A percentile compares a stretch with the other conserved stretches of the same genome.
Evolutionary conservation across 2,797 vertebrate species (phyloP).

Genomic region (Cirrhinus mrigala): DNA sequence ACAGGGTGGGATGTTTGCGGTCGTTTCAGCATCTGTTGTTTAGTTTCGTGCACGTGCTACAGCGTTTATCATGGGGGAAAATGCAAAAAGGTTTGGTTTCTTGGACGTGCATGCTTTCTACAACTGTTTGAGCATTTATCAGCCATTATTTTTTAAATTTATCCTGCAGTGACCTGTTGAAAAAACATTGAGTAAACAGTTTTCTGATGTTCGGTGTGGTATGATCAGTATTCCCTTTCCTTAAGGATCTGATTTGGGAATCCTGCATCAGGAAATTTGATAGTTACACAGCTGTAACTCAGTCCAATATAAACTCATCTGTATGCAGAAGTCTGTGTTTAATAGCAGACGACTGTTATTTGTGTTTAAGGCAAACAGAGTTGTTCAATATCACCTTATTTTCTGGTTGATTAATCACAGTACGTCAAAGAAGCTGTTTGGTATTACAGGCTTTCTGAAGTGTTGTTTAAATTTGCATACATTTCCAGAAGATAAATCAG

Average conservation of each 20-base stretch:
- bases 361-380: not conserved
- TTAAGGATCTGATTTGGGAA: not conserved
- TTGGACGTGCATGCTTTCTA: not conserved
- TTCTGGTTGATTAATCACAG: not conserved
- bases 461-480: not conserved
- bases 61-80: not conserved
- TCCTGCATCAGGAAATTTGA: not conserved
- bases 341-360: not conserved
- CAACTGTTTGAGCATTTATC: not conserved
- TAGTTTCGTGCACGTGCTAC: not conserved
- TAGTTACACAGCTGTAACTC: not conserved
- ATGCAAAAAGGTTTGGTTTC: not conserved
- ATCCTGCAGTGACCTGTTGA: no score
- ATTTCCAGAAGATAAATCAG: not conserved
- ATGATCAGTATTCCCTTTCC: not conserved
- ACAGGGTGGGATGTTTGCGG: not conserved
- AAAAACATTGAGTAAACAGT: no score
- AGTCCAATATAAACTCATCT: constrained; percentile 26
- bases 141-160: no score
- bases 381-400: not conserved
- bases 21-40: not conserved
- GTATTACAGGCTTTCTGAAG: not conserved
- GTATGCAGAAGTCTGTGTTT: not conserved
- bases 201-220: not conserved
- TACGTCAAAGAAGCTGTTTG: no score